Percentiles rank a stretch among this genome's conserved stretches.
Evolutionary conservation across 2,113 vertebrate species (phyloP).

Genomic region (Etheostoma spectabile): DNA sequence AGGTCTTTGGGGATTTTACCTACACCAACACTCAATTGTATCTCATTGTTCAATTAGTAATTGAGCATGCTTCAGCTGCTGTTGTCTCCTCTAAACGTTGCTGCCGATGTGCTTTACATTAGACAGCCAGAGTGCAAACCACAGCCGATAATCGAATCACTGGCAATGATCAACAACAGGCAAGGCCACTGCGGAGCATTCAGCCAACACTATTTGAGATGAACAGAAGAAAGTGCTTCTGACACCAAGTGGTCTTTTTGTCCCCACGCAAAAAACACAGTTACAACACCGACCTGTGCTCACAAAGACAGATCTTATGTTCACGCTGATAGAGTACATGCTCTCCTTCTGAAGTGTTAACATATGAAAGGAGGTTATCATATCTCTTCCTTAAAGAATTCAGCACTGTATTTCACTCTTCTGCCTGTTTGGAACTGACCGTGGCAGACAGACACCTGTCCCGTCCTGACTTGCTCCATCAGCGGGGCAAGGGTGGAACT

Average conservation of each 20-base stretch:
- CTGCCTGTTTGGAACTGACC: conserved; percentile 12
- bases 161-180: conserved; percentile 57
- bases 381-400: not conserved
- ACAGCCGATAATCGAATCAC: conserved; percentile 61
- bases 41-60: too few species aligned
- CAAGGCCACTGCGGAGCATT: conserved; percentile 30
- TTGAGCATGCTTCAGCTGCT: conserved; percentile 1
- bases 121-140: conserved; percentile 22
- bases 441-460: conserved; percentile 50
- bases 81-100: not conserved
- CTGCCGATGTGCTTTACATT: conserved; percentile 45
- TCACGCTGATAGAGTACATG: not conserved
- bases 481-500: conserved; percentile 36
- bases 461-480: conserved; percentile 48
- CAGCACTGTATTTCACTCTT: conserved; percentile 5
- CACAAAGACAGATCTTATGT: not conserved
- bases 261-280: not conserved
- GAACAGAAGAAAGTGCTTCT: conserved; percentile 40
- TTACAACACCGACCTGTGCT: not conserved
- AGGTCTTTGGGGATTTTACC: not conserved
- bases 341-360: not conserved
- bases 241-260: not conserved
- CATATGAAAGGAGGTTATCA: conserved; percentile 14
- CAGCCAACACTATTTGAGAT: conserved; percentile 37
- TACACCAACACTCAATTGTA: too few species aligned